Evolutionary conservation across 2,113 vertebrate species (phyloP).

Genomic region (Dromaius novaehollandiae): DNA sequence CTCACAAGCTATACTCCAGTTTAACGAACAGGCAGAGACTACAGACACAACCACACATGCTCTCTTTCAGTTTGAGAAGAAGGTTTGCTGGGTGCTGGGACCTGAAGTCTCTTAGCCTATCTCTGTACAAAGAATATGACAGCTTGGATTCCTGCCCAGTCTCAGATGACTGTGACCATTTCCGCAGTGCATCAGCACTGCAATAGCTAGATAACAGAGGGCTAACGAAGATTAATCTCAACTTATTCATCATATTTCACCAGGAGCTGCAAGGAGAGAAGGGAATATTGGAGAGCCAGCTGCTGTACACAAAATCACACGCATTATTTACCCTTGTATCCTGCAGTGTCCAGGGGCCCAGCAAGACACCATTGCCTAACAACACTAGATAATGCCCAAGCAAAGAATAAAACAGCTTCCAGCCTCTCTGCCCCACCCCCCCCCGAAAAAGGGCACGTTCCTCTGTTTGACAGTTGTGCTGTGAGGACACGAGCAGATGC

Average conservation of each 20-base stretch:
- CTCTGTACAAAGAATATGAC: background rate
- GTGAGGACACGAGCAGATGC: background rate
- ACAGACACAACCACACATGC: background rate
- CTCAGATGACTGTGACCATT: background rate
- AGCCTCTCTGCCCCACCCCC: background rate
- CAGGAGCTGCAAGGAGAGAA: background rate
- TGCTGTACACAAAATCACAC: accelerated
- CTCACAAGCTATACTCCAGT: background rate
- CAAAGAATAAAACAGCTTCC: background rate
- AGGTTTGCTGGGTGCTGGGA: background rate
- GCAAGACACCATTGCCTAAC: background rate
- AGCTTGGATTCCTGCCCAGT: background rate
- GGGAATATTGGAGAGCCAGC: background rate
- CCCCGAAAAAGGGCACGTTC: background rate
- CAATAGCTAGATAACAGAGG: background rate
- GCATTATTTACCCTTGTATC: background rate
- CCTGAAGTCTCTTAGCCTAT: accelerated
- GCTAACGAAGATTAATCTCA: background rate
- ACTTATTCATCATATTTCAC: background rate
- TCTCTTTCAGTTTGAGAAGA: background rate
- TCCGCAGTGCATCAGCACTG: accelerated
- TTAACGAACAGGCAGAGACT: background rate
- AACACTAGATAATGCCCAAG: background rate
- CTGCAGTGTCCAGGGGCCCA: background rate
- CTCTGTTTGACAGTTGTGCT: background rate